Percentiles rank a stretch among this genome's conserved stretches.
phyloP scores from a whole-genome alignment of 2,113 vertebrate genomes.

The Crocuta crocuta region DNA sequence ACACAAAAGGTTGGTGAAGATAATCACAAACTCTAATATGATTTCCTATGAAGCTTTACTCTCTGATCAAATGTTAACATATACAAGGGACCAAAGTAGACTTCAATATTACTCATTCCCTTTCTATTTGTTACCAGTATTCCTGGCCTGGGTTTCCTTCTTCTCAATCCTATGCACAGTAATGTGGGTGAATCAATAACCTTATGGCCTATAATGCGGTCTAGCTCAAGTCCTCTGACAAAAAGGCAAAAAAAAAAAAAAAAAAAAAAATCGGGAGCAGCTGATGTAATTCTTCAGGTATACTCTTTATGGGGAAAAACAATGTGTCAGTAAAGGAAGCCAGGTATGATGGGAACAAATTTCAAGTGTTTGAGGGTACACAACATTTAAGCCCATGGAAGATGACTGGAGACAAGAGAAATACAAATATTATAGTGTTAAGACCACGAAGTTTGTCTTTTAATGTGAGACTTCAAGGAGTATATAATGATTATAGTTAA shows the following conservation, averaged over 20 bases:
- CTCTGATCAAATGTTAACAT: neutral
- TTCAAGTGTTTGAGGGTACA: neutral
- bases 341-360: neutral
- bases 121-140: neutral
- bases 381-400: neutral
- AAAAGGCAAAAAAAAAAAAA: neutral
- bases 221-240: neutral
- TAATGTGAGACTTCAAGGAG: neutral
- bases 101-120: neutral
- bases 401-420: neutral
- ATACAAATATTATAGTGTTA: neutral
- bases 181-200: neutral
- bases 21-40: neutral
- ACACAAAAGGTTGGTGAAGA: neutral
- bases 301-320: neutral
- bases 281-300: neutral
- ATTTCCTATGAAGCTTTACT: neutral
- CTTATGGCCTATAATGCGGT: too few species aligned
- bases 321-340: neutral
- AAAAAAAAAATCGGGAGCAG: neutral
- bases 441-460: neutral
- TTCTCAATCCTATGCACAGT: neutral
- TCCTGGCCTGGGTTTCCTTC: neutral
- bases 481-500: neutral
- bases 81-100: neutral